Conservation (phyloP, 2,113 vertebrate species). For the Orcinus orca region DNA sequence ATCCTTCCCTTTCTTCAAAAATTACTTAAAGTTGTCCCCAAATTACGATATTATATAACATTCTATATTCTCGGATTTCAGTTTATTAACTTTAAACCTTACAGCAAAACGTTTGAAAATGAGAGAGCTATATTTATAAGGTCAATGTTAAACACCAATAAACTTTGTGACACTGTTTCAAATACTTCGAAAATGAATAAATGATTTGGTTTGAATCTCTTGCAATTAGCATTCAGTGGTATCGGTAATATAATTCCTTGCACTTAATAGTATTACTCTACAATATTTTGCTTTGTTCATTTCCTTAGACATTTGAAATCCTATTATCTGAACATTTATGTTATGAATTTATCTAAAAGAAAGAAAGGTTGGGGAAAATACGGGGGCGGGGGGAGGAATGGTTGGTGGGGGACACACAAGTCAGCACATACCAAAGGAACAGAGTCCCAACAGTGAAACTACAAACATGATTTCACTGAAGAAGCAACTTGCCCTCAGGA, state of each 20-base stretch:
- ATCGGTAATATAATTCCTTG: not conserved
- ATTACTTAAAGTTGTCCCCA: slow-evolving; percentile 31
- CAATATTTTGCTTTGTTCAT: not conserved
- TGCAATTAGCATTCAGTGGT: slow-evolving; percentile 1
- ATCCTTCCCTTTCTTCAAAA: not conserved
- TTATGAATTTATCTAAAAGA: slow-evolving; percentile 9
- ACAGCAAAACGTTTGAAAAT: slow-evolving; percentile 9
- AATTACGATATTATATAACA: slow-evolving; percentile 27
- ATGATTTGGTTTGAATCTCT: slow-evolving; percentile 29
- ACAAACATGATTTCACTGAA: slow-evolving; percentile 45
- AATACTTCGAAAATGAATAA: slow-evolving; percentile 58
- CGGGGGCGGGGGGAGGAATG: not conserved
- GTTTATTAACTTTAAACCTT: slow-evolving; percentile 48
- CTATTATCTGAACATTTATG: not conserved
- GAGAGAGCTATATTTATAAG: not conserved
- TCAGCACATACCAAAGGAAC: slow-evolving; percentile 47
- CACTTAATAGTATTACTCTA: slow-evolving; percentile 16
- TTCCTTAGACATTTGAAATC: slow-evolving; percentile 49
- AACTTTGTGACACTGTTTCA: slow-evolving; percentile 18
- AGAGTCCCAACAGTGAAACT: slow-evolving; percentile 36
- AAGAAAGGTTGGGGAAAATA: not conserved
- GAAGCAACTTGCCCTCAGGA: slow-evolving; percentile 53
- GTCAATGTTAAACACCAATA: slow-evolving; percentile 39
- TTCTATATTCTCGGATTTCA: slow-evolving; percentile 35
- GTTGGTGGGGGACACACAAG: not conserved